Evolutionary conservation across 1,140 invertebrate genomes (phyloP).

Genomic region (Wasmannia auropunctata): DNA sequence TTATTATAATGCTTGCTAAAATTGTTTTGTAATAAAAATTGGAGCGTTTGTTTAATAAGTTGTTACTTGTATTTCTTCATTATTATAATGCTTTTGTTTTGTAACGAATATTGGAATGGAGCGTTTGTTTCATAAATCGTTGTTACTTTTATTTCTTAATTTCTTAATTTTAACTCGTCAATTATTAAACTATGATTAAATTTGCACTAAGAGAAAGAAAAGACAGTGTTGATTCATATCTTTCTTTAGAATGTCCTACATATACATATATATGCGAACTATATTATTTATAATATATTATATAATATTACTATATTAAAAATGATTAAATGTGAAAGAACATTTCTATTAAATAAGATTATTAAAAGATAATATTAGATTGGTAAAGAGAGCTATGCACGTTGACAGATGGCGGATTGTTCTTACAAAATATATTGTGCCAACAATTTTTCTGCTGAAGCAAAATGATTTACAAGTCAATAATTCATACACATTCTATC

Average conservation of each 20-base stretch:
- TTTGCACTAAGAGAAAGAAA: background rate
- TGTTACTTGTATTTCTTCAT: background rate
- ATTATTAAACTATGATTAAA: background rate
- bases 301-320: slow-evolving; percentile 71
- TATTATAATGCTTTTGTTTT: background rate
- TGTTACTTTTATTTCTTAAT: background rate
- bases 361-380: slow-evolving; percentile 66
- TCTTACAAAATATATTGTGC: slow-evolving; percentile 20
- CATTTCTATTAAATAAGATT: slow-evolving; percentile 68
- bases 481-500: slow-evolving; percentile 21
- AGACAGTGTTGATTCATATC: background rate
- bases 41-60: background rate
- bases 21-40: background rate
- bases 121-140: background rate
- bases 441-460: slow-evolving; percentile 12
- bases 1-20: background rate
- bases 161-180: background rate
- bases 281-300: slow-evolving; percentile 62
- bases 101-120: background rate
- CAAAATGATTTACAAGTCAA: slow-evolving; percentile 25
- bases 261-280: slow-evolving; percentile 16
- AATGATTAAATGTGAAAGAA: slow-evolving; percentile 72
- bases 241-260: slow-evolving; percentile 18
- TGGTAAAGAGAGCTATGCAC: slow-evolving; percentile 44
- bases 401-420: slow-evolving; percentile 66